Conservation (phyloP, 2,113 vertebrate species). For the Pithys albifrons region DNA sequence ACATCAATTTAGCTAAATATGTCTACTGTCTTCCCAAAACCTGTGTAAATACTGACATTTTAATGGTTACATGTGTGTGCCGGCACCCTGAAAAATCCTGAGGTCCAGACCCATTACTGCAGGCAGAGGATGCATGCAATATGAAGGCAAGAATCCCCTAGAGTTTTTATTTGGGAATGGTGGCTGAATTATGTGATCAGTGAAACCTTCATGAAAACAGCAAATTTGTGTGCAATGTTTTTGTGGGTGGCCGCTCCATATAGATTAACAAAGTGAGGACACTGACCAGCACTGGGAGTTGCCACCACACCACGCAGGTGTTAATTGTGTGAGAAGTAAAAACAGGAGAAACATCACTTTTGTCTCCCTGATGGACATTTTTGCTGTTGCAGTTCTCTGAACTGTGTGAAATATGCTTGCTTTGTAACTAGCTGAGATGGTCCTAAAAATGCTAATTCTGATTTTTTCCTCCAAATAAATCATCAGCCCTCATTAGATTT, state of each 20-base stretch:
- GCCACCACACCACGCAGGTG: not conserved
- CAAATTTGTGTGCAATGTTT: not conserved
- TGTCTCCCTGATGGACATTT: not conserved
- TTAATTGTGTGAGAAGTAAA: not conserved
- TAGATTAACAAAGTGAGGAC: not conserved
- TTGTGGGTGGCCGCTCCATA: not conserved
- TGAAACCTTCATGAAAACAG: not conserved
- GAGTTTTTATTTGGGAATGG: not conserved
- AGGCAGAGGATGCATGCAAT: not conserved
- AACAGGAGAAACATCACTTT: not conserved
- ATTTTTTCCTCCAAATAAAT: slow-evolving; percentile 34
- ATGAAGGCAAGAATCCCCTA: not conserved
- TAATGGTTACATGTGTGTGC: not conserved
- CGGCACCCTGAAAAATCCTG: not conserved
- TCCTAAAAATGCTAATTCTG: slow-evolving; percentile 46
- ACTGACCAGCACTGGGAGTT: not conserved
- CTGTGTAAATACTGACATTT: not conserved
- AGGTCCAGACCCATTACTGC: not conserved
- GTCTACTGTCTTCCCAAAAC: not conserved
- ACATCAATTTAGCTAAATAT: not conserved
- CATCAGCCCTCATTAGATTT: slow-evolving; percentile 18
- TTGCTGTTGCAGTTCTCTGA: not conserved
- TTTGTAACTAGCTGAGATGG: not conserved
- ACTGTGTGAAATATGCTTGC: not conserved
- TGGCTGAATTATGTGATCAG: not conserved